Percentiles rank a stretch among this genome's conserved stretches.
Evolutionary conservation across 2,113 vertebrate species (phyloP).

Genomic region (Delphinapterus leucas): DNA sequence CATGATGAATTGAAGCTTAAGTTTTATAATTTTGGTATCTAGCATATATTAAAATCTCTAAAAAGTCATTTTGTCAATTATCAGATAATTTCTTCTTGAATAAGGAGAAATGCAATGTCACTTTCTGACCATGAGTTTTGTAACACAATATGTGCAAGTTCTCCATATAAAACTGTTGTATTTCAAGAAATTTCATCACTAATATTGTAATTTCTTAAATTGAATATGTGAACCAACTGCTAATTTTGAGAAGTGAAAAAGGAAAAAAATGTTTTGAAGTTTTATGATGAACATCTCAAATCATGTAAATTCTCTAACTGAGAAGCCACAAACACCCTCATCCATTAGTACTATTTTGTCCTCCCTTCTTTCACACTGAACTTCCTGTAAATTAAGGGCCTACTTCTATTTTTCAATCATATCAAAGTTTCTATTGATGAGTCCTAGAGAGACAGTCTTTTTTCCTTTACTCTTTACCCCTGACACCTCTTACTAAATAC

Average conservation of each 20-base stretch:
- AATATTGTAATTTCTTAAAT: not conserved
- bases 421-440: not conserved
- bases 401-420: not conserved
- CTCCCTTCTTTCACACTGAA: not conserved
- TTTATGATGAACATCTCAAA: not conserved
- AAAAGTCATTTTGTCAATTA: constrained; percentile 34
- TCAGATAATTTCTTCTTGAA: constrained; percentile 51
- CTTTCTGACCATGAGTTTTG: constrained; percentile 6
- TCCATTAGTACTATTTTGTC: accelerated
- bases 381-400: not conserved
- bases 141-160: not conserved
- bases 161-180: constrained; percentile 6
- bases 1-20: not conserved
- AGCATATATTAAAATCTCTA: not conserved
- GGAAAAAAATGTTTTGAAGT: not conserved
- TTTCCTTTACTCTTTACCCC: not conserved
- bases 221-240: not conserved
- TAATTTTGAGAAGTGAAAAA: not conserved
- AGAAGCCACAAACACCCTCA: not conserved
- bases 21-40: not conserved
- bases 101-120: not conserved
- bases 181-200: not conserved
- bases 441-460: not conserved
- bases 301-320: not conserved
- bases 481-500: not conserved